These are phyloP conservation scores for Sialis fuliginosa DNA, from an alignment of 2,888 invertebrate species.

Conservation along the genomic window DNA sequence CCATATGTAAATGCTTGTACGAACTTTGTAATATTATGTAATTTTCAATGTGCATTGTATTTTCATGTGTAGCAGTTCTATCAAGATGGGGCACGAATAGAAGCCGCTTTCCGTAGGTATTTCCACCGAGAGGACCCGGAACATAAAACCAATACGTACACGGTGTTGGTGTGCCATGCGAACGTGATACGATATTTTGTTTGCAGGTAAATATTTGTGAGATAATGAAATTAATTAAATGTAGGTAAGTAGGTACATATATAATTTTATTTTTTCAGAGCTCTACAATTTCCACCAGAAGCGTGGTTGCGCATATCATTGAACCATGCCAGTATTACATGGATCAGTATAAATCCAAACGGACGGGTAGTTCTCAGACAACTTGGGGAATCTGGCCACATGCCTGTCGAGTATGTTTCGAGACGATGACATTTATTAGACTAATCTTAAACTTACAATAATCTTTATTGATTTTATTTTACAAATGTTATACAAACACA, in stretches of 20 bases:
- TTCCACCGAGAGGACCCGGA: slow-evolving; percentile 74
- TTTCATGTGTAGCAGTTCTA: slow-evolving; percentile 65
- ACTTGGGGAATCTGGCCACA: slow-evolving; percentile 80
- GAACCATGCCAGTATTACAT: slow-evolving; percentile 86
- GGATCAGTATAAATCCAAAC: slow-evolving; percentile 69
- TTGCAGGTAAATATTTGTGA: slow-evolving; percentile 44
- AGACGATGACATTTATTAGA: slow-evolving; percentile 24
- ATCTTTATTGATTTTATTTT: no score
- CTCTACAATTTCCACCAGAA: slow-evolving; percentile 90
- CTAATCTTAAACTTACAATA: no score
- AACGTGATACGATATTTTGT: slow-evolving; percentile 94
- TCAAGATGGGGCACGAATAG: slow-evolving; percentile 84
- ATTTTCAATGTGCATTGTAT: slow-evolving; percentile 8
- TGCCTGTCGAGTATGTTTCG: slow-evolving; percentile 57
- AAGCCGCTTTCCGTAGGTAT: slow-evolving; percentile 86
- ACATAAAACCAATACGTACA: slow-evolving; percentile 70
- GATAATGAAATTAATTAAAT: neutral
- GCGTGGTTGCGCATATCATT: slow-evolving; percentile 88
- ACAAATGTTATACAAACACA: no score
- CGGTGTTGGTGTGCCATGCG: slow-evolving; percentile 89
- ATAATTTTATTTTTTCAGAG: slow-evolving; percentile 37
- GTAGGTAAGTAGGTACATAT: neutral
- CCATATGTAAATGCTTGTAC: slow-evolving; percentile 35
- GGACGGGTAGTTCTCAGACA: slow-evolving; percentile 69
- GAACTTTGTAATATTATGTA: neutral